Conservation (phyloP, 2,113 vertebrate genomes). For the Geothlypis trichas region DNA sequence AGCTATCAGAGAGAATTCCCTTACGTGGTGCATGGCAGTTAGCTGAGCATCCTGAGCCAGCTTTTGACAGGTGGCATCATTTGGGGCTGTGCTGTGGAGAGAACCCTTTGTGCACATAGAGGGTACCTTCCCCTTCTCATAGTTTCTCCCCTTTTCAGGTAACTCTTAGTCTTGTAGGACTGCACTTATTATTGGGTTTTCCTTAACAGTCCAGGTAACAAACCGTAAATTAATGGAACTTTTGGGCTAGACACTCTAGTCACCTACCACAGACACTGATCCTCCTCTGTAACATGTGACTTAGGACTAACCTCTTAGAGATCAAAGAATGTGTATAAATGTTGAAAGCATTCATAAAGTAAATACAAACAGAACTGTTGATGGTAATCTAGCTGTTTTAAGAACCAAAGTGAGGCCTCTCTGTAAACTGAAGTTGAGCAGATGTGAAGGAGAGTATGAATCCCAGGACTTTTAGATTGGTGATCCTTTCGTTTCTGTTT, state of each 20-base stretch:
- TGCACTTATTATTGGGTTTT: background rate
- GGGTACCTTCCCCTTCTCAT: background rate
- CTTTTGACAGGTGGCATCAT: background rate
- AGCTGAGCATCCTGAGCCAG: background rate
- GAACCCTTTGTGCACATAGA: background rate
- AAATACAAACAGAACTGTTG: background rate
- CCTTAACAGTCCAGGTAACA: background rate
- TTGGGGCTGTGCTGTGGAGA: background rate
- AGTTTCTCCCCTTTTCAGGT: background rate
- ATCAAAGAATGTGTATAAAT: background rate
- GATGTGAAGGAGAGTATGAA: background rate
- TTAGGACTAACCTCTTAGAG: background rate
- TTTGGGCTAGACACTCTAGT: background rate
- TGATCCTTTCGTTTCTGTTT: background rate
- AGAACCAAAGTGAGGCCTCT: background rate
- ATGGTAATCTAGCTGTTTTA: background rate
- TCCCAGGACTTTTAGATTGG: background rate
- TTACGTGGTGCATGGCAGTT: fast-evolving
- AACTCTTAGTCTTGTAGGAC: background rate
- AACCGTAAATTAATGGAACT: background rate
- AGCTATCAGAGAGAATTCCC: background rate
- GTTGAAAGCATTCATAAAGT: background rate
- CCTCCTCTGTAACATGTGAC: background rate
- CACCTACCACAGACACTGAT: background rate
- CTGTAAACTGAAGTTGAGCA: fast-evolving